Conservation (phyloP, 2,888 invertebrate species). For the Chalcis sispes region DNA sequence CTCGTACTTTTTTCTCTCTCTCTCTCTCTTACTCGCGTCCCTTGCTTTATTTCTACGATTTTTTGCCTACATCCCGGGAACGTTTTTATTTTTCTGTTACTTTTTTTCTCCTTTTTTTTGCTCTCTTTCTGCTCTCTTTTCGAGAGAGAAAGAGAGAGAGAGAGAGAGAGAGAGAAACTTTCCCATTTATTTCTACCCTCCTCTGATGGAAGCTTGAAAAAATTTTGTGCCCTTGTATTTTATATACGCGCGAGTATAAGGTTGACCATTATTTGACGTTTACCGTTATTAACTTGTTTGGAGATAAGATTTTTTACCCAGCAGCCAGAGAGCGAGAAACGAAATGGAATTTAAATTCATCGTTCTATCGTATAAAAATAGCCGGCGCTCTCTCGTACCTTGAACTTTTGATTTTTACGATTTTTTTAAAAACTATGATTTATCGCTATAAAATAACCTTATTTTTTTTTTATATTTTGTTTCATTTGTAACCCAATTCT, state of each 20-base stretch:
- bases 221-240: conserved; percentile 23
- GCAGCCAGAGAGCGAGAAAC: too few relatives aligned
- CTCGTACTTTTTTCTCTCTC: conserved; percentile 22
- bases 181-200: conserved; percentile 52
- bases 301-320: conserved; percentile 55
- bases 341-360: conserved; percentile 51
- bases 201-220: conserved; percentile 53
- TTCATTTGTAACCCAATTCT: too few relatives aligned
- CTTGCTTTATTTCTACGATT: conserved; percentile 15
- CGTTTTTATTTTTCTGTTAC: background rate
- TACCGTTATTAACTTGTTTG: conserved; percentile 55
- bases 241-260: conserved; percentile 4
- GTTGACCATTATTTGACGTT: conserved; percentile 55
- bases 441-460: too few relatives aligned
- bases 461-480: too few relatives aligned
- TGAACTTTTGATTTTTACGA: conserved; percentile 47
- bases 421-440: too few relatives aligned
- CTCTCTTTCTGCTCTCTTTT: too few relatives aligned
- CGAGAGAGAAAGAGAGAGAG: too few relatives aligned
- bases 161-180: conserved; percentile 20
- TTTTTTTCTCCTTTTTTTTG: conserved; percentile 10
- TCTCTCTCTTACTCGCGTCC: background rate
- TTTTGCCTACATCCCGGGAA: too few relatives aligned
- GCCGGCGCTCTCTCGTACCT: too few relatives aligned
- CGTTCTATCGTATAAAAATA: conserved; percentile 16